phyloP scores from a whole-genome alignment of 2,888 invertebrate species.

The Stenchaetothrips biformis region DNA sequence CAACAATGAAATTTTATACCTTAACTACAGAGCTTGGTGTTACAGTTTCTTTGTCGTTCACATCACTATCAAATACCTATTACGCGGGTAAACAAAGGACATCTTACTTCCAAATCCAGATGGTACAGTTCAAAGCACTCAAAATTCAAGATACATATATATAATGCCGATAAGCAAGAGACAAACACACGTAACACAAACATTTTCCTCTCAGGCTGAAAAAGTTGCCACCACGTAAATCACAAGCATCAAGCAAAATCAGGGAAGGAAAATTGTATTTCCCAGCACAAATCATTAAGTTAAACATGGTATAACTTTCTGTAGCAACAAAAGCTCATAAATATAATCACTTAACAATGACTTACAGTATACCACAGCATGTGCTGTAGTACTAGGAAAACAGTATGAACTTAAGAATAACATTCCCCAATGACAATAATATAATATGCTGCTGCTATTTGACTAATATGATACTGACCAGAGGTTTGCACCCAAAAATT shows the following conservation, averaged over 20 bases:
- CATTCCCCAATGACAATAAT: neutral
- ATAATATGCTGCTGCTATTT: neutral
- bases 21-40: neutral
- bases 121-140: neutral
- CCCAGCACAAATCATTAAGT: neutral
- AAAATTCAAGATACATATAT: too few species aligned
- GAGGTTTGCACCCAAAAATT: slow-evolving; percentile 6
- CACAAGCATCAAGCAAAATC: neutral
- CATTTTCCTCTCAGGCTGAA: neutral
- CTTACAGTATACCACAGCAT: neutral
- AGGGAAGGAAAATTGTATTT: neutral
- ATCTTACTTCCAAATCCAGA: too few species aligned
- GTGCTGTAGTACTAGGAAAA: neutral
- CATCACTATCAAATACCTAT: too few species aligned
- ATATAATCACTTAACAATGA: neutral
- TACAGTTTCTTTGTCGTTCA: too few species aligned
- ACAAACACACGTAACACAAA: too few species aligned
- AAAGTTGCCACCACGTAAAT: neutral
- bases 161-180: too few species aligned
- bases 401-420: neutral
- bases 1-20: neutral
- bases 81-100: too few species aligned
- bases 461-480: slow-evolving; percentile 23
- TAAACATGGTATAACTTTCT: neutral
- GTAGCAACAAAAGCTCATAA: neutral